Base-by-base conservation (phyloP, 2,113 vertebrate species). In the Oophaga pumilio region DNA sequence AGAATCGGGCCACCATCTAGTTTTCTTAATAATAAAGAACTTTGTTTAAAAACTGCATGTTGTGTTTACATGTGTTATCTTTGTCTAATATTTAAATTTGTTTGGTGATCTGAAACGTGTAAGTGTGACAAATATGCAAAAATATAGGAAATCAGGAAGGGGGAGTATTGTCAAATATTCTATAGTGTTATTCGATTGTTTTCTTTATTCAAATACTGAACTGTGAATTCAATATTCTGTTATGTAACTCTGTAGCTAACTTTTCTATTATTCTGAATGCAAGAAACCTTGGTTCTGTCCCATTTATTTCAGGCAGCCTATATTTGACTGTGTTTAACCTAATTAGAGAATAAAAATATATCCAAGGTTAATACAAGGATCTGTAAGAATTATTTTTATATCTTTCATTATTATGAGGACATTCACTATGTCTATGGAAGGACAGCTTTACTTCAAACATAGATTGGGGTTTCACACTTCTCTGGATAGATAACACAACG, bases 311-410 rank as follows among this genome's bases (percentile, higher is more conserved):
- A 9, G 26, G 56, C 10, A 80, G 77, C 56, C 56, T 60, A 80
- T 59, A 28, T 80, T 60, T 53, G 50, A n/a, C 26, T 28, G 24
- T 33, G 77, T 80, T 26, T 80, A 80, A 79, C 76, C 53, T 79
- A 79, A 79, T 79, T 79, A 79, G 43, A 50, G 24, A 26, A 79
- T 79, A 79, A 59, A 79, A 79, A 79, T 79, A 79, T 79, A 79
- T 79, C 24, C 52, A 79, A 79, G 53, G 53, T 56, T 24, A 79
- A 57, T 26, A 57, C 50, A 56, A 79, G 53, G 52, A 59, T 79
- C 53, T 26, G 53, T n/a, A 7, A 18, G 12, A 26, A 74, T 22
- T 50, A 49, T 49, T 50, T 56, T 74, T 8, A 28, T 28, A 59
- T 26, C 18, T 79, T 79, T 26, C 18, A 12, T 56, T 53, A 50